phyloP scores from a whole-genome alignment of 2,888 invertebrate genomes.

The Cyaniris semiargus region DNA sequence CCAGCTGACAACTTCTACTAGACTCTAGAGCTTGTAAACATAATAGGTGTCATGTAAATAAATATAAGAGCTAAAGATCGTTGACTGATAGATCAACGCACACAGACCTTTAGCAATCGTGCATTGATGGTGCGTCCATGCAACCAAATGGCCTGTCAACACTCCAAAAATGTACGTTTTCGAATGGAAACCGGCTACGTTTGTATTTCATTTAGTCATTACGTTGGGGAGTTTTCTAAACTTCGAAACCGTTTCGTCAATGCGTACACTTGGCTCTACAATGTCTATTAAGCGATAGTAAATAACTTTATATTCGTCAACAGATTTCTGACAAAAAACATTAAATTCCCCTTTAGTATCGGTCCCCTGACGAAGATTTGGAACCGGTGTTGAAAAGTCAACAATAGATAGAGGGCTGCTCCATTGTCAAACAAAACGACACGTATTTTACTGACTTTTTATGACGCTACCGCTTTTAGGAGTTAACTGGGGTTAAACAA shows the following conservation, averaged over 20 bases:
- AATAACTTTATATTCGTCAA: slow-evolving; percentile 14
- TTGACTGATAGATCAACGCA: too few relatives aligned
- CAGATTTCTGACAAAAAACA: not conserved
- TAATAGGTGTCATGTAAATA: not conserved
- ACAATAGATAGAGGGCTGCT: slow-evolving; percentile 24
- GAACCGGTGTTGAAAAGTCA: slow-evolving; percentile 31
- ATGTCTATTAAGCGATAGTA: slow-evolving; percentile 11
- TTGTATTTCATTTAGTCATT: too few relatives aligned
- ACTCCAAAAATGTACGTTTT: too few relatives aligned
- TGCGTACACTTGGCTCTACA: too few relatives aligned
- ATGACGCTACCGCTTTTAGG: not conserved
- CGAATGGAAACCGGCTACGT: too few relatives aligned
- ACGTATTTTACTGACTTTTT: slow-evolving; percentile 4
- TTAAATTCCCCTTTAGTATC: slow-evolving; percentile 20
- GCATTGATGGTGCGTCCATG: too few relatives aligned
- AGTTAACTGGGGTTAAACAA: not conserved
- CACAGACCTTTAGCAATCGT: too few relatives aligned
- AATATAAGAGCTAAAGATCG: not conserved
- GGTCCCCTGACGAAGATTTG: slow-evolving; percentile 19
- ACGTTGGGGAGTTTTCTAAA: too few relatives aligned
- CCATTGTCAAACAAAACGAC: slow-evolving; percentile 23
- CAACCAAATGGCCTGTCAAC: too few relatives aligned
- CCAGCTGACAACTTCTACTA: not conserved
- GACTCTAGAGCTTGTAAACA: not conserved
- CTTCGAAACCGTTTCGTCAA: too few relatives aligned